Evolutionary conservation across 2,113 vertebrate genomes (phyloP), one percentile per base, ranked within the genome.

Genomic region (Dascyllus trimaculatus): DNA sequence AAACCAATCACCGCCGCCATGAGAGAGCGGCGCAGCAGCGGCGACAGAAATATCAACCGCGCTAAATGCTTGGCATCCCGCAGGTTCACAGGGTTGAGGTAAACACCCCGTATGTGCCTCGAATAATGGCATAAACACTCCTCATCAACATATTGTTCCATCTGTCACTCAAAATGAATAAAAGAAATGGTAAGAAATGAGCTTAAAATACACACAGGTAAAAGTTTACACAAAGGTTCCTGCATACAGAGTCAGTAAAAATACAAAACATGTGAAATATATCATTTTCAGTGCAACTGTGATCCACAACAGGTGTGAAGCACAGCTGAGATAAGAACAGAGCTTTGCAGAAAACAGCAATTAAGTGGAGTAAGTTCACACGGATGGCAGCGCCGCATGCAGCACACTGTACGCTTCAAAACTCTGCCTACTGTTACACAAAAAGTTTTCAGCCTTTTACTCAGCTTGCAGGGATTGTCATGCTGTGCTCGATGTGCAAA

Each of bases 1-100:
- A 81, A 81, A 65, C 24, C 67, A 62, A 80, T 78, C 74, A 74
- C 38, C 3, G 11, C 51, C 4, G 15, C 62, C 22, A 8, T 49
- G 24, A 43, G 43, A 70, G 45, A 40, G 22, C 6, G 1, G 22
- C 17, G 3, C 54, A 35, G 40, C 32, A 1, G 29, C 60, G 48
- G 43, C 46, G 54, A 66, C 60, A 67, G 57, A 64, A 66, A 65
- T 61, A 75, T 49, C 59, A 82, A 32, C 25, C 0, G 3, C 11
- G 6, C 29, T 45, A 57, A 70, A 48, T 4, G 11, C 7, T 60
- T 0, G 25, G 35, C 18, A 0, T 56, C 38, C 57, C 3, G 4
- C 56, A 9, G 35, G n/a, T 48, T 54, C 19, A 35, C 35, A 15
- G 21, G 2, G 24, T 5, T 3, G n/a, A 35, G 21, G n/a, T 67